Evolutionary conservation across 2,888 invertebrate species (phyloP).

Genomic region (Nymphalis c-album): DNA sequence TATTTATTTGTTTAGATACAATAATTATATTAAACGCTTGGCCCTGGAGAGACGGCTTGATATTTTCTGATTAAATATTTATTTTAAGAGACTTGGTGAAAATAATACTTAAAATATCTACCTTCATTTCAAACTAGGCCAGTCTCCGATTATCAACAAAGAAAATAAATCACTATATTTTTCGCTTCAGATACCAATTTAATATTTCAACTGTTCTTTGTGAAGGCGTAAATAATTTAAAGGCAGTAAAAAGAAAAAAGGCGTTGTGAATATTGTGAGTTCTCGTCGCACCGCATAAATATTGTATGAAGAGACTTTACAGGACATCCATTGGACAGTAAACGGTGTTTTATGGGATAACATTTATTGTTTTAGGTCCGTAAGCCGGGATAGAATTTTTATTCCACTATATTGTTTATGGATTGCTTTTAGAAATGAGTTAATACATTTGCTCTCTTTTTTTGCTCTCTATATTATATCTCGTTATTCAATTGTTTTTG

Average conservation of each 20-base stretch:
- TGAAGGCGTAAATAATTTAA: slow-evolving; percentile 46
- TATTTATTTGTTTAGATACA: too few relatives aligned
- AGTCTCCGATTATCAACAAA: slow-evolving; percentile 27
- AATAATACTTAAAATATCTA: slow-evolving; percentile 12
- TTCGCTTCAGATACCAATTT: slow-evolving; percentile 32
- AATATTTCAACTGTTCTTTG: slow-evolving; percentile 41
- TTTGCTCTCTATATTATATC: background rate
- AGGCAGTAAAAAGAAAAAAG: slow-evolving; percentile 46
- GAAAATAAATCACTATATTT: slow-evolving; percentile 34
- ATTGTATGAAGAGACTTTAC: slow-evolving; percentile 72
- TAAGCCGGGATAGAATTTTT: slow-evolving; percentile 51
- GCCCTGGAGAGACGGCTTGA: background rate
- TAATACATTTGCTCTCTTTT: slow-evolving; percentile 36
- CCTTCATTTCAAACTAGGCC: slow-evolving; percentile 28
- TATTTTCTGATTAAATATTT: background rate
- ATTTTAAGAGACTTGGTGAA: background rate
- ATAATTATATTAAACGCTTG: background rate
- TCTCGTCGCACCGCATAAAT: slow-evolving; percentile 58
- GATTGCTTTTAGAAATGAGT: slow-evolving; percentile 40
- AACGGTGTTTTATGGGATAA: slow-evolving; percentile 73
- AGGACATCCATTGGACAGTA: slow-evolving; percentile 71
- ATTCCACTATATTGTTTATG: slow-evolving; percentile 59
- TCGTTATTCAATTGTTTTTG: background rate
- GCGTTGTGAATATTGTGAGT: slow-evolving; percentile 39
- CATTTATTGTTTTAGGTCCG: slow-evolving; percentile 73